Conservation (phyloP, 2,113 vertebrate genomes). For the Gallinago media region DNA sequence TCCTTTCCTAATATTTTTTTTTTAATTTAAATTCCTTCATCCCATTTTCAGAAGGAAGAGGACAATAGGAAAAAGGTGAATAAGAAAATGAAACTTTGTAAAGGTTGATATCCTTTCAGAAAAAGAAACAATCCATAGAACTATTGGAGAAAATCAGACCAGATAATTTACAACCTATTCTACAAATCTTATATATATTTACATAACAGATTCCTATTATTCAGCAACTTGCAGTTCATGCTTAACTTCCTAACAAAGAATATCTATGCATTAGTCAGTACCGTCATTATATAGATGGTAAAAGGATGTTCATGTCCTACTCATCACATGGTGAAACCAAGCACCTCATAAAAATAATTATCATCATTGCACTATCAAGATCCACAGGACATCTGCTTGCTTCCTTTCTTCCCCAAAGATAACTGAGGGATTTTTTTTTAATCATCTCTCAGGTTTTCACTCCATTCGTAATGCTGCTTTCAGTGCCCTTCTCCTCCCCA, state of each 20-base stretch:
- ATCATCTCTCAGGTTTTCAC: neutral
- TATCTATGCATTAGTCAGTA: neutral
- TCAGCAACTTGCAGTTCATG: neutral
- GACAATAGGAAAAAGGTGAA: neutral
- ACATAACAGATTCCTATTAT: neutral
- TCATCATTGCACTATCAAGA: neutral
- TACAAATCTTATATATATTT: neutral
- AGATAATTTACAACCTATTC: neutral
- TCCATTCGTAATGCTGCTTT: neutral
- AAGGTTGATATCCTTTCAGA: neutral
- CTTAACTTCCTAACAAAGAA: neutral
- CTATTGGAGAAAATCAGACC: neutral
- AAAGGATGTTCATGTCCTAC: neutral
- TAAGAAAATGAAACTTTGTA: neutral
- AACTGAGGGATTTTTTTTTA: neutral
- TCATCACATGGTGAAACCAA: neutral
- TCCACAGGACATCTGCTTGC: neutral
- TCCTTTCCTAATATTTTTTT: neutral
- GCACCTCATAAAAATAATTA: neutral
- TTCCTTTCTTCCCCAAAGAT: neutral
- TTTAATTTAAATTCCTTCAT: neutral
- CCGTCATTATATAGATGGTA: neutral
- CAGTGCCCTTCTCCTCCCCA: conserved; percentile 6
- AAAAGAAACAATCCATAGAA: neutral
- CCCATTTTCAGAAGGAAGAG: neutral